Percentiles rank a stretch among this genome's conserved stretches.
Evolutionary conservation across 2,888 invertebrate genomes (phyloP).

Genomic region (Pollenia griseotomentosa): DNA sequence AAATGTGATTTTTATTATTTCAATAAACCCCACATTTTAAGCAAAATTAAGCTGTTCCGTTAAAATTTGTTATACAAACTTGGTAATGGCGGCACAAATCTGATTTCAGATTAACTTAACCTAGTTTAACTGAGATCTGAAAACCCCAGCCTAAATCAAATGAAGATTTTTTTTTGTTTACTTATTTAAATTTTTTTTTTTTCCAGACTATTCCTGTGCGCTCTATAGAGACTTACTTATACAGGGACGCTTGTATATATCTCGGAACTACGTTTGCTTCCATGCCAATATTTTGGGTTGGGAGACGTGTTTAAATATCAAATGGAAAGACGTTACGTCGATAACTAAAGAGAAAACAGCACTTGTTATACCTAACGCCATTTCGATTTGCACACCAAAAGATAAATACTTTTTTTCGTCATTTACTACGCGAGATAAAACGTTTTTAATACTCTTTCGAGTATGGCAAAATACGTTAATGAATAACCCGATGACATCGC

Average conservation of each 20-base stretch:
- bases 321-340: slow-evolving; percentile 95
- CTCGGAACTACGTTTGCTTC: slow-evolving; percentile 97
- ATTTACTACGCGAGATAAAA: slow-evolving; percentile 96
- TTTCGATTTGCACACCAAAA: slow-evolving; percentile 91
- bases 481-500: slow-evolving; percentile 92
- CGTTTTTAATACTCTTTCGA: slow-evolving; percentile 97
- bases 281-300: slow-evolving; percentile 99
- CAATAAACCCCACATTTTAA: too few relatives aligned
- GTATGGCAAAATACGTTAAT: slow-evolving; percentile 98
- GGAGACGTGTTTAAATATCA: slow-evolving; percentile 94
- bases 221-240: slow-evolving; percentile 97
- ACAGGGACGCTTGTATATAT: slow-evolving; percentile 97
- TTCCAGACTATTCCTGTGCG: slow-evolving; percentile 97
- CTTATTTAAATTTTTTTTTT: not conserved
- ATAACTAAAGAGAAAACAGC: slow-evolving; percentile 98
- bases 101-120: too few relatives aligned
- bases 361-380: slow-evolving; percentile 98
- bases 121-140: too few relatives aligned
- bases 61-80: too few relatives aligned
- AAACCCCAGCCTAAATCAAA: not conserved
- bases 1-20: too few relatives aligned
- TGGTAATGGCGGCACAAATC: too few relatives aligned
- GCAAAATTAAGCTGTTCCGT: too few relatives aligned
- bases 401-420: slow-evolving; percentile 98
- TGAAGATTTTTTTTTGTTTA: not conserved